Base-by-base conservation (phyloP, 2,888 invertebrate genomes). In the Troides oblongomaculatus region DNA sequence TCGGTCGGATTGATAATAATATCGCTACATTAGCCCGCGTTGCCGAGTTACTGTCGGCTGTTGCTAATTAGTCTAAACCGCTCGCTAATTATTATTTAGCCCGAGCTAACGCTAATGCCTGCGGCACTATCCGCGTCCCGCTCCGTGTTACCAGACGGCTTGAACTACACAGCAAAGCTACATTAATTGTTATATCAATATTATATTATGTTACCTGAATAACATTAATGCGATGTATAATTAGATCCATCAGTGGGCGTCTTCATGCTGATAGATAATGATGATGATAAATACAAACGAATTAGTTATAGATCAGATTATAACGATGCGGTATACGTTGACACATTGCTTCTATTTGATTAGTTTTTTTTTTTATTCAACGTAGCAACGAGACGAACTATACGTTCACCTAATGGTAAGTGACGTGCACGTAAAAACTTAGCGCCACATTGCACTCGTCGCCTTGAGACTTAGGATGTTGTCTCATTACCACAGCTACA, bases 41-140 rank as follows among this genome's bases (percentile, higher is more conserved):
- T 72, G 71, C 72, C 72, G 73, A 73, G 71, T 62, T 72, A 69
- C 66, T 76, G 76, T 73, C 72, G 73, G 69, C 71, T 62, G 60
- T 64, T 62, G 59, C 70, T 71, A 75, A 72, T 69, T 62, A 70
- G 64, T 69, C 72, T 76, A 74, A 30, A 73, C 72, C 70, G 72
- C 73, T 66, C 71, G 69, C 75, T 76, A 75, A 73, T 76, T 75
- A 73, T 73, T 74, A 73, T 72, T 75, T 74, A 73, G 74, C 74
- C 70, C 72, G 64, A 72, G 58, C 50, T 69, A 64, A 64, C 61
- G 69, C 69, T 64, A 66, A 69, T 66, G 69, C 62, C 69, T 69
- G 65, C 62, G 25, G 58, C 68, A 39, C 68, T 62, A 57, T 62
- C 43, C 65, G 23, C 21, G 61, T 69, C 61, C 57, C 57, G 56